Evolutionary conservation across 2,797 vertebrate species (phyloP).

Genomic region (Lateolabrax maculatus): DNA sequence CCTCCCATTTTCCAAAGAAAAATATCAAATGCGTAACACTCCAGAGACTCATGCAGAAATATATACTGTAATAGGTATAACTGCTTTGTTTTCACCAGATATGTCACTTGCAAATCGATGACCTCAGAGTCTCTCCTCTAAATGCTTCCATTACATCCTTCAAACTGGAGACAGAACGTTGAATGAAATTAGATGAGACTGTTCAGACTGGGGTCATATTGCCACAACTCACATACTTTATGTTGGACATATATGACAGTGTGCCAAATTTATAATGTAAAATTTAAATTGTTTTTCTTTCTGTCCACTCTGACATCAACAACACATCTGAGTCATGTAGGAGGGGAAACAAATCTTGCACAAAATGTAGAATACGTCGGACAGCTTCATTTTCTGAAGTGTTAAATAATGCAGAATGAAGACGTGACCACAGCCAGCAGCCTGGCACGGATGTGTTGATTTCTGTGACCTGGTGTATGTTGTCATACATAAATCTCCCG

Average conservation of each 20-base stretch:
- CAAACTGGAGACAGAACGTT: neutral
- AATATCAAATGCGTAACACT: neutral
- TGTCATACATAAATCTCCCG: slow-evolving; percentile 8
- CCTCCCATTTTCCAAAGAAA: slow-evolving; percentile 3
- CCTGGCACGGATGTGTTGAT: neutral
- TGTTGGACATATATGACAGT: neutral
- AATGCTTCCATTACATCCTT: slow-evolving; percentile 5
- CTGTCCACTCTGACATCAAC: neutral
- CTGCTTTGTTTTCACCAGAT: slow-evolving; percentile 12
- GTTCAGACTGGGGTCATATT: slow-evolving; percentile 11
- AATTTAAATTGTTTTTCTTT: slow-evolving; percentile 3
- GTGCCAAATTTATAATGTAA: slow-evolving; percentile 22
- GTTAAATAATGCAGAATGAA: slow-evolving; percentile 15
- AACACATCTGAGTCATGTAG: slow-evolving; percentile 8
- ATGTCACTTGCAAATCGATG: slow-evolving; percentile 10
- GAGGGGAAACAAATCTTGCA: neutral
- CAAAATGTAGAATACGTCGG: neutral
- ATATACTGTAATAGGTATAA: neutral
- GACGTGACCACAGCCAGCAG: slow-evolving; percentile 1
- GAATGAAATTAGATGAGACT: slow-evolving; percentile 6
- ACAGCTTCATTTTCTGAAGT: slow-evolving; percentile 11
- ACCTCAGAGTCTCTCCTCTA: neutral
- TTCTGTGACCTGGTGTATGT: neutral
- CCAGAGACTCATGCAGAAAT: neutral
- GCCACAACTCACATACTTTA: neutral